phyloP scores from a whole-genome alignment of 2,113 vertebrate species.

The Gopherus evgoodei region DNA sequence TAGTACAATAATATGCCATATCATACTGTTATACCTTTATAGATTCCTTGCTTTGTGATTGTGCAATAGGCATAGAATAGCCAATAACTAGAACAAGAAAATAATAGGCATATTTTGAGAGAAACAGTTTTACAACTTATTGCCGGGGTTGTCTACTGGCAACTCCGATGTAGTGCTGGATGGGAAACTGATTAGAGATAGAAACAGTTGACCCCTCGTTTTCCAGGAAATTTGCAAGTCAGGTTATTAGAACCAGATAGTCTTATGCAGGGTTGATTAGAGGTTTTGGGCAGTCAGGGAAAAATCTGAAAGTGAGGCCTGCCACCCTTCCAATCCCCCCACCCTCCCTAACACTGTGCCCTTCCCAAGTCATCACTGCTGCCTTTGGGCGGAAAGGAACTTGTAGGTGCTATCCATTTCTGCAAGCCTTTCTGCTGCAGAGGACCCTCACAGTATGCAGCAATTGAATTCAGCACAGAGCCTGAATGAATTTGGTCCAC shows the following conservation, averaged over 20 bases:
- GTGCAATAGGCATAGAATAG: background rate
- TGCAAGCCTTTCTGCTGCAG: background rate
- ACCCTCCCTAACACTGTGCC: background rate
- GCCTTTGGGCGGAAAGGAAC: background rate
- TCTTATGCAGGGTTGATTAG: background rate
- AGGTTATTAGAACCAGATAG: background rate
- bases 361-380: background rate
- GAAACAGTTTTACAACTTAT: background rate
- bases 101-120: background rate
- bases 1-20: rapidly evolving
- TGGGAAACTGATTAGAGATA: background rate
- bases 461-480: background rate
- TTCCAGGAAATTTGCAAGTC: background rate
- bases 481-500: background rate
- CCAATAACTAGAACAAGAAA: background rate
- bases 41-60: background rate
- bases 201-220: background rate
- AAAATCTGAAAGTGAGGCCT: background rate
- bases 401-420: background rate
- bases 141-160: background rate
- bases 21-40: background rate
- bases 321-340: background rate
- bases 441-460: background rate
- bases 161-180: background rate
- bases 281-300: background rate